These are phyloP conservation scores for Drosophila lacertosa DNA, from an alignment of 1,140 invertebrate genomes.

Conservation along the genomic window DNA sequence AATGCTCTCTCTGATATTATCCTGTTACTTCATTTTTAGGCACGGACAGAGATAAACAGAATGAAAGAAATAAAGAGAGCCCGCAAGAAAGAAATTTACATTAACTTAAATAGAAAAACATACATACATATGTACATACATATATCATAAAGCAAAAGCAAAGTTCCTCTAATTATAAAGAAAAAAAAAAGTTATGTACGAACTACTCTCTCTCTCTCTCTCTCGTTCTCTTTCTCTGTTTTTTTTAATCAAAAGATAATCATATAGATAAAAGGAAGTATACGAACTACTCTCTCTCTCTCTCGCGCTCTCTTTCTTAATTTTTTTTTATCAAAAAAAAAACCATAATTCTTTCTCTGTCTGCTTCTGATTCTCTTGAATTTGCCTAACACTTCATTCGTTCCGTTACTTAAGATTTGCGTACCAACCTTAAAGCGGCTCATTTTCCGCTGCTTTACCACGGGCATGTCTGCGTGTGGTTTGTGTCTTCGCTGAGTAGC, in stretches of 20 bases:
- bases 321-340: too few species aligned
- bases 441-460: conserved; percentile 82
- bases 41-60: too few species aligned
- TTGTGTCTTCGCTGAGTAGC: conserved; percentile 37
- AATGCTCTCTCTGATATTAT: too few species aligned
- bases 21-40: too few species aligned
- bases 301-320: background rate
- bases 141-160: too few species aligned
- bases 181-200: too few species aligned
- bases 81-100: too few species aligned
- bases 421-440: conserved; percentile 80
- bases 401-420: conserved; percentile 14
- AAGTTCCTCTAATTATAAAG: too few species aligned
- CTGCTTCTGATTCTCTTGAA: background rate
- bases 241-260: background rate
- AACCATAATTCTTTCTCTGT: background rate
- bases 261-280: background rate
- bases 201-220: conserved; percentile 8
- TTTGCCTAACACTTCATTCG: background rate
- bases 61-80: too few species aligned
- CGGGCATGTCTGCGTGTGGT: conserved; percentile 58
- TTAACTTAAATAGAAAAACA: too few species aligned
- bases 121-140: too few species aligned
- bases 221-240: background rate
- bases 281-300: background rate